A percentile compares a stretch with the other conserved stretches of the same genome.
These are phyloP conservation scores for Drosophila sp. DNA, from an alignment of 1,140 invertebrate species.

Conservation along the genomic window DNA sequence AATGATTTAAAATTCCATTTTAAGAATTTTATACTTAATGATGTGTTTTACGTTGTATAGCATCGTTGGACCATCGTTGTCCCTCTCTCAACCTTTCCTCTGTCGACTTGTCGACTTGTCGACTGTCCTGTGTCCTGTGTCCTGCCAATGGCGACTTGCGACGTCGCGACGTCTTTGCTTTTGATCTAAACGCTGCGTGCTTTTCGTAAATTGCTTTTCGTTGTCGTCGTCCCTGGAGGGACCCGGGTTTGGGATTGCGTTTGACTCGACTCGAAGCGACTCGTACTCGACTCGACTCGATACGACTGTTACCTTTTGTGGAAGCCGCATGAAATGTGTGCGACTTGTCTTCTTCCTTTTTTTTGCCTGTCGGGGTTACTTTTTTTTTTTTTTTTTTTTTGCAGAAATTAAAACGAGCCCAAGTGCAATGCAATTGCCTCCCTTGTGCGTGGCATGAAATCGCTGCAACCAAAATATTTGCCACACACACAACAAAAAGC, in stretches of 20 bases:
- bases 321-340: conserved; percentile 83
- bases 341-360: conserved; percentile 59
- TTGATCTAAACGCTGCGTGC: conserved; percentile 83
- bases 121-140: conserved; percentile 13
- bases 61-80: conserved; percentile 44
- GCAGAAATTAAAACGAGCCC: conserved; percentile 46
- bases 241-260: conserved; percentile 5
- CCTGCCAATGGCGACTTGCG: conserved; percentile 60
- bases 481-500: conserved; percentile 45
- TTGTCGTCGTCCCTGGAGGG: conserved; percentile 56
- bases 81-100: not conserved
- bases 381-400: conserved; percentile 33
- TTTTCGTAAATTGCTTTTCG: conserved; percentile 83
- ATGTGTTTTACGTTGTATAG: conserved; percentile 84
- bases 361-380: conserved; percentile 11
- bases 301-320: conserved; percentile 68
- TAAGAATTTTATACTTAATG: conserved; percentile 85
- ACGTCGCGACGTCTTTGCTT: conserved; percentile 63
- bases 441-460: conserved; percentile 70
- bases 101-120: conserved; percentile 1
- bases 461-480: conserved; percentile 80
- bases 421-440: conserved; percentile 71
- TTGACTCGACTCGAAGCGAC: conserved; percentile 33
- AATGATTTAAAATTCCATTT: conserved; percentile 85
- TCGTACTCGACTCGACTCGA: conserved; percentile 26